Percentiles rank a stretch among this genome's conserved stretches.
Evolutionary conservation across 2,888 invertebrate genomes (phyloP).

Genomic region (Paralinhomoeus sp.): DNA sequence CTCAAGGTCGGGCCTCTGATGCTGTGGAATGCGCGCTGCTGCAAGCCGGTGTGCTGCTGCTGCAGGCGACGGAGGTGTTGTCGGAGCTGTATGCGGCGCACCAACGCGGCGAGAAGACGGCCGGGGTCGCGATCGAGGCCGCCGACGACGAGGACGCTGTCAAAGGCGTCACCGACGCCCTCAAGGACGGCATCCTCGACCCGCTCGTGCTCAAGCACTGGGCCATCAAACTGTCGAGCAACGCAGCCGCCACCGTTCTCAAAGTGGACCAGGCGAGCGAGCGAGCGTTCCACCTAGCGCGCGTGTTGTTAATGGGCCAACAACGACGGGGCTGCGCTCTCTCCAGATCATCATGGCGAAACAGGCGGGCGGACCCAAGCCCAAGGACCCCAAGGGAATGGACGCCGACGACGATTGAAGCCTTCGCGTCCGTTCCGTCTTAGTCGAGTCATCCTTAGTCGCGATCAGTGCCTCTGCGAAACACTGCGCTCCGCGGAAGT

Average conservation of each 20-base stretch:
- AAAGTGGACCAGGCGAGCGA: conserved; percentile 35
- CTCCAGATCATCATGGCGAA: conserved; percentile 35
- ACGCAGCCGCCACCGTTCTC: conserved; percentile 45
- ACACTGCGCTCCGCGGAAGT: no score
- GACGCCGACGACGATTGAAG: conserved; percentile 29
- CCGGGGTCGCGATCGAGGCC: conserved; percentile 56
- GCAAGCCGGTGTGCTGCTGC: no score
- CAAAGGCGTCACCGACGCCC: conserved; percentile 50
- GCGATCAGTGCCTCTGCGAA: no score
- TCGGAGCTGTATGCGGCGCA: conserved; percentile 80
- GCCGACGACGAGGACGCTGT: conserved; percentile 38
- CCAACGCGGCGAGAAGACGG: conserved; percentile 53
- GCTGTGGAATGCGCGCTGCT: no score
- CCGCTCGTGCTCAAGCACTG: conserved; percentile 63
- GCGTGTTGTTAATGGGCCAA: not conserved
- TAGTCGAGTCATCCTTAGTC: no score
- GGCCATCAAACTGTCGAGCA: conserved; percentile 82
- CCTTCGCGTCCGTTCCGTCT: no score
- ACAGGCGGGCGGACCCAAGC: conserved; percentile 33
- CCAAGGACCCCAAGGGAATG: conserved; percentile 18
- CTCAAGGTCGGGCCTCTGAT: conserved; percentile 40
- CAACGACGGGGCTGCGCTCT: not conserved
- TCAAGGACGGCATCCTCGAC: conserved; percentile 55
- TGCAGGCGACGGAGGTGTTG: conserved; percentile 49
- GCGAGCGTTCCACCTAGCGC: no score